Conservation (phyloP, 64 coral and sea anemone species). For the Stylophora pistillata region DNA sequence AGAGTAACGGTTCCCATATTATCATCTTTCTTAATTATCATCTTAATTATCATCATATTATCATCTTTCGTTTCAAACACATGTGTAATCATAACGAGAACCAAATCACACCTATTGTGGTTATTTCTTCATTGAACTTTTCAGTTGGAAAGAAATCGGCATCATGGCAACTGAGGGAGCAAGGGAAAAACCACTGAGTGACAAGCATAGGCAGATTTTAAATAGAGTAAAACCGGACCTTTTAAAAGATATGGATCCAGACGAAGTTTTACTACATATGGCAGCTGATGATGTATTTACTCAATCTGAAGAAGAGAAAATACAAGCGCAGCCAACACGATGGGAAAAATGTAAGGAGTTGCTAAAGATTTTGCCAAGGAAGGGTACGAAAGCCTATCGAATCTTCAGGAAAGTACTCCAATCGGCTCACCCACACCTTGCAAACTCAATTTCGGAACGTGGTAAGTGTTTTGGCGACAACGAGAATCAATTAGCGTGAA, state of each 20-base stretch:
- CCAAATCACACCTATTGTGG: too few relatives aligned
- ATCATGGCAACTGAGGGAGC: not conserved
- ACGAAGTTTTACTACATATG: not conserved
- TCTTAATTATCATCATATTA: too few relatives aligned
- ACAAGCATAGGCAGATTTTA: not conserved
- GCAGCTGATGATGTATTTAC: not conserved
- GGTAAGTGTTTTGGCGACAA: not conserved
- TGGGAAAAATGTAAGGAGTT: not conserved
- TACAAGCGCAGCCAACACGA: not conserved
- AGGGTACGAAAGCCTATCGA: not conserved
- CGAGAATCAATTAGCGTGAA: not conserved
- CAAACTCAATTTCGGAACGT: not conserved
- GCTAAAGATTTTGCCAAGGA: not conserved
- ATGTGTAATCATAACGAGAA: too few relatives aligned
- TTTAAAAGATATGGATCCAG: not conserved
- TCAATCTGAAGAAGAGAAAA: not conserved
- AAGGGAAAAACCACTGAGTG: not conserved
- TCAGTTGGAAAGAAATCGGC: too few relatives aligned
- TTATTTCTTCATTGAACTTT: not conserved
- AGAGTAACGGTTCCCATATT: too few relatives aligned
- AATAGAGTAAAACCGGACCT: not conserved
- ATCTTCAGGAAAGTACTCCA: not conserved
- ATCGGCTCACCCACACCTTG: not conserved
- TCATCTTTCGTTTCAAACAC: too few relatives aligned
- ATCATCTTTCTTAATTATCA: too few relatives aligned